These are phyloP conservation scores for Perccottus glenii DNA, from an alignment of 2,113 vertebrate genomes.

Conservation along the genomic window DNA sequence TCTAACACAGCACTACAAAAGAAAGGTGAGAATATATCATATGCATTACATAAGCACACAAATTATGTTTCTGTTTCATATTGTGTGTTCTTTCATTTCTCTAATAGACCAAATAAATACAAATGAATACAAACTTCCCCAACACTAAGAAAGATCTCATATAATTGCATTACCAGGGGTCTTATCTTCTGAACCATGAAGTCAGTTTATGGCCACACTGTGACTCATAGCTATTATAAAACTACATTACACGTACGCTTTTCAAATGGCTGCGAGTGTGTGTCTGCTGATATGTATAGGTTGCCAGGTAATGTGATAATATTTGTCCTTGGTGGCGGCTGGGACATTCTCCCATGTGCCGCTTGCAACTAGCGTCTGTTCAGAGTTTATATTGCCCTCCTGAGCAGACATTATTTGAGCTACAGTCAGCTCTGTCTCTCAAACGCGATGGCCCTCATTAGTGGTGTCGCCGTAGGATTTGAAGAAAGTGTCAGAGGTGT, in stretches of 20 bases:
- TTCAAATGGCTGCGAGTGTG: slow-evolving; percentile 10
- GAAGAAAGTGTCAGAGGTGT: slow-evolving; percentile 1
- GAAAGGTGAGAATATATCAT: background rate
- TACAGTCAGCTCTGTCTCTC: slow-evolving; percentile 32
- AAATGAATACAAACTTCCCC: background rate
- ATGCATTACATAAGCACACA: background rate
- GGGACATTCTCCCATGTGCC: slow-evolving; percentile 38
- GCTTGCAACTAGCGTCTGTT: slow-evolving; percentile 43
- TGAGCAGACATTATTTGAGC: slow-evolving; percentile 47
- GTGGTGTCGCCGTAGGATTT: background rate
- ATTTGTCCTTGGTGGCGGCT: slow-evolving; percentile 39
- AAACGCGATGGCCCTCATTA: slow-evolving; percentile 20
- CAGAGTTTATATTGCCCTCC: slow-evolving; percentile 38
- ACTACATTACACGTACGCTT: slow-evolving; percentile 8
- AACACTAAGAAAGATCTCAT: background rate
- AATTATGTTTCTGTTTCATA: background rate
- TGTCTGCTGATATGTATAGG: slow-evolving; percentile 9
- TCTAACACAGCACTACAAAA: background rate
- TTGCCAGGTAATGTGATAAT: slow-evolving; percentile 41
- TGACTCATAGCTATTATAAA: slow-evolving; percentile 29
- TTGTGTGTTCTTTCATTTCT: background rate
- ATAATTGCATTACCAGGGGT: background rate
- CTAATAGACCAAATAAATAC: background rate
- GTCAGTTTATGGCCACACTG: slow-evolving; percentile 1
- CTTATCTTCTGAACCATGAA: background rate